Evolutionary conservation across 2,113 vertebrate genomes (phyloP).

Genomic region (Alligator sinensis): DNA sequence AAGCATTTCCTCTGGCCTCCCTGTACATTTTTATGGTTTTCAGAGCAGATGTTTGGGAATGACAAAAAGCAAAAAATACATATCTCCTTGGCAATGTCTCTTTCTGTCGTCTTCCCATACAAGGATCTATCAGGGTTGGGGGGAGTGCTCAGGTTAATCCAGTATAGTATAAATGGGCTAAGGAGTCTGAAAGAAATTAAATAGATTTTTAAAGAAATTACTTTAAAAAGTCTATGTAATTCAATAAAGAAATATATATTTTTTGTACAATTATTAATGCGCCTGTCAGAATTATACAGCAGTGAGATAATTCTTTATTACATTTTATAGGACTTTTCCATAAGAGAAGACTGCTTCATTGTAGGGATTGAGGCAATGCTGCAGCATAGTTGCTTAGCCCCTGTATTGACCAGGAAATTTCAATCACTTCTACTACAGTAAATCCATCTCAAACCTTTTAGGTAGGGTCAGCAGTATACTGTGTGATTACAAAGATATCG

Average conservation of each 20-base stretch:
- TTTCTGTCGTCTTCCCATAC: neutral
- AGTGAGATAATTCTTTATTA: neutral
- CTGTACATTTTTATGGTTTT: neutral
- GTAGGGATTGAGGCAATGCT: neutral
- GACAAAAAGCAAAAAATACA: neutral
- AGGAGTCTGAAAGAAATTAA: neutral
- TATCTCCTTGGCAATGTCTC: neutral
- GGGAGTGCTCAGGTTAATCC: too few relatives aligned
- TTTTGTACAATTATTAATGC: neutral
- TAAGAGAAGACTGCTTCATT: neutral
- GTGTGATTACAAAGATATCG: neutral
- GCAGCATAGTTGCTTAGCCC: neutral
- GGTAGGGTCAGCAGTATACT: neutral
- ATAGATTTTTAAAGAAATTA: neutral
- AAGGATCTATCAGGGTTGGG: too few relatives aligned
- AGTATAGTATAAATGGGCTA: neutral
- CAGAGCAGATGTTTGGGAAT: neutral
- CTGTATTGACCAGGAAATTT: neutral
- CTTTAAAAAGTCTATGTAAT: neutral
- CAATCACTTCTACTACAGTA: neutral
- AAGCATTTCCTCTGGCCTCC: too few relatives aligned
- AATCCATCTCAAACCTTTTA: neutral
- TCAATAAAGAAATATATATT: neutral
- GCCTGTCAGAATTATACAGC: neutral
- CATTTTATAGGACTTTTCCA: neutral